Base-by-base conservation (phyloP, 2,888 invertebrate genomes). In the Chrysolina haemoptera region DNA sequence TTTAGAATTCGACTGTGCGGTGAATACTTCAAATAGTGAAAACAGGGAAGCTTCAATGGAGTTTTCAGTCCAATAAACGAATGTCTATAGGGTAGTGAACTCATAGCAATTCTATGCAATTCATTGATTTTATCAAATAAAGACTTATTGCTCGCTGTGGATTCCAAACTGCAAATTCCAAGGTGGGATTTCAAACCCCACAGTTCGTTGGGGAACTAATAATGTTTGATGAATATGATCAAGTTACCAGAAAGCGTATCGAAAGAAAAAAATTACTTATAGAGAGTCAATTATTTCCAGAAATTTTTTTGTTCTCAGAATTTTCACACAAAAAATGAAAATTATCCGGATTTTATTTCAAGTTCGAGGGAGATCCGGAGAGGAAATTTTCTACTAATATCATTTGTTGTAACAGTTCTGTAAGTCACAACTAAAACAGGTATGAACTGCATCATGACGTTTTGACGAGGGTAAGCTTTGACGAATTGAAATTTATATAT, bases 61-160 rank as follows among this genome's bases (percentile, higher is more conserved):
- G 10, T 59, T 59, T 59, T 59, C 59, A 50, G 50, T 50, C 18
- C 50, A 59, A 27, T 59, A 9, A 2, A 35, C 5, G 59, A 59
- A 59, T 8, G 22, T 16, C 8, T 27, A 12, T 22, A 9, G 59
- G 59, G n/a, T n/a, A 59, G 1, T 59, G 59, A 59, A 59, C 35
- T 35, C 59, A 6, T 1, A 16, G 9, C 2, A 9, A 59, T 59
- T 14, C 16, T 10, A 14, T n/a, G n/a, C 9, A 59, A 35, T 59
- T 9, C 59, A 59, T 59, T 59, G n/a, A 59, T n/a, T 59, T 50
- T n/a, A 50, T 50, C 27, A 12, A 14, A n/a, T 59, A 11, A 59
- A 35, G 59, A 59, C 22, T 27, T 27, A 59, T 27, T 59, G 27
- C 14, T 59, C 22, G 1, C 16, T 16, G 11, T 11, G 10, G 16